These are phyloP conservation scores for silkworm (Bombyx mori) DNA, from an alignment of 1,140 invertebrate genomes.

Conservation along the genomic window DNA sequence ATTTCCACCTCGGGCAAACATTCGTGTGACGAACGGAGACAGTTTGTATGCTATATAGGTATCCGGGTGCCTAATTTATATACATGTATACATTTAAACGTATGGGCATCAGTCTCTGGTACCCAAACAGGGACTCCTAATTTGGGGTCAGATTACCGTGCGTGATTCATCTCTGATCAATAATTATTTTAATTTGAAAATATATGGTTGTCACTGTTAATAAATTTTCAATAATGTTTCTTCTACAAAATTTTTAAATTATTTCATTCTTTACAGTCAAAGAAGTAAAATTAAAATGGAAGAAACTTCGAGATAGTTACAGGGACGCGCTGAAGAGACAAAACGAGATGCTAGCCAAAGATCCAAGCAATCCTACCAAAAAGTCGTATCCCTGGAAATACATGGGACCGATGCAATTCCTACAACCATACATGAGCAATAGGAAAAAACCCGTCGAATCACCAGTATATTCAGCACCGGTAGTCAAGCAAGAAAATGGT, in stretches of 20 bases:
- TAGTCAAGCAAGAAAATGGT: slow-evolving; percentile 11
- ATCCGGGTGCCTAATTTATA: no score
- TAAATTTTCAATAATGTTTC: not conserved
- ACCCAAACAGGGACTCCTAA: no score
- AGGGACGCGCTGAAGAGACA: slow-evolving; percentile 60
- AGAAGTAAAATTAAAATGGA: slow-evolving; percentile 64
- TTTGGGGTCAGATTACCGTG: no score
- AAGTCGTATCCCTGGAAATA: slow-evolving; percentile 61
- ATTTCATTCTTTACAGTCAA: slow-evolving; percentile 40
- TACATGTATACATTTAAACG: no score
- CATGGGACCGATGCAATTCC: slow-evolving; percentile 56
- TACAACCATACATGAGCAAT: slow-evolving; percentile 61
- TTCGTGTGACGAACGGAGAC: no score
- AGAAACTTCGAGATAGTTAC: slow-evolving; percentile 62
- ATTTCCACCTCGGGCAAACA: no score
- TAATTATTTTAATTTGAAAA: no score
- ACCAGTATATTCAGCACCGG: slow-evolving; percentile 8
- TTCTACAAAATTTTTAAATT: not conserved
- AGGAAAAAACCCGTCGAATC: slow-evolving; percentile 33
- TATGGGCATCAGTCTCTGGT: no score
- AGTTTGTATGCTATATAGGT: no score
- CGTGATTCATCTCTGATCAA: no score
- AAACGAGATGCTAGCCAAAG: slow-evolving; percentile 48
- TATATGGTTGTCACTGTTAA: not conserved
- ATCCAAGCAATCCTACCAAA: slow-evolving; percentile 31